Base-by-base conservation (phyloP, 1,140 invertebrate genomes). In the Eueides isabella region DNA sequence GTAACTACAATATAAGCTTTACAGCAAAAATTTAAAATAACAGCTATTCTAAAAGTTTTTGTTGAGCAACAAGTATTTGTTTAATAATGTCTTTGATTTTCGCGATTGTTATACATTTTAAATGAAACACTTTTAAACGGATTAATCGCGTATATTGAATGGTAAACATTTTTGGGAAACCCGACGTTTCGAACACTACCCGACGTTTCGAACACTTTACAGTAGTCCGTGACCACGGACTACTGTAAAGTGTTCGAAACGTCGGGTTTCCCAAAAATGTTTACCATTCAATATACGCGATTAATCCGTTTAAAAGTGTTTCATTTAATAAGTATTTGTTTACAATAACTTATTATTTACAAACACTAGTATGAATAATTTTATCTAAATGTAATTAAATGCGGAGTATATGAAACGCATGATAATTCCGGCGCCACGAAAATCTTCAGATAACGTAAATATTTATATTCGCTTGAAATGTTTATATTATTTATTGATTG, bases 401-500 rank as follows among this genome's bases (percentile, higher is more conserved):
- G 9, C 11, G 26, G 19, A 55, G 1, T 55, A 55, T 55, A 55
- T 12, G 9, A 55, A 55, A 55, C 9, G 3, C 26, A 55, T 55
- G 19, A 55, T 55, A 55, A 26, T 3, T 26, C 19, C 2, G 48
- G 48, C 48, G 48, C 48, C 48, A 55, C 1, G 23, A 26, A 55
- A 55, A 11, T 19, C 12, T 55, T 26, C n/a, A 55, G 48, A 55
- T 55, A 55, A 55, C 48, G 48, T 55, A 23, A 26, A 55, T 55
- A 55, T 55, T 26, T 55, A 55, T 11, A 26, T 26, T 55, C 9
- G 23, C 23, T 55, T 26, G 26, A 26, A 26, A 7, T n/a, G 48
- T 55, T 55, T 0, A 55, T 55, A 12, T 26, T 55, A 1, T n/a
- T 23, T 55, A 55, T 55, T 11, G 19, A 55, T 26, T 12, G 11